phyloP scores from a whole-genome alignment of 2,888 invertebrate species.

The Rutpela maculata region DNA sequence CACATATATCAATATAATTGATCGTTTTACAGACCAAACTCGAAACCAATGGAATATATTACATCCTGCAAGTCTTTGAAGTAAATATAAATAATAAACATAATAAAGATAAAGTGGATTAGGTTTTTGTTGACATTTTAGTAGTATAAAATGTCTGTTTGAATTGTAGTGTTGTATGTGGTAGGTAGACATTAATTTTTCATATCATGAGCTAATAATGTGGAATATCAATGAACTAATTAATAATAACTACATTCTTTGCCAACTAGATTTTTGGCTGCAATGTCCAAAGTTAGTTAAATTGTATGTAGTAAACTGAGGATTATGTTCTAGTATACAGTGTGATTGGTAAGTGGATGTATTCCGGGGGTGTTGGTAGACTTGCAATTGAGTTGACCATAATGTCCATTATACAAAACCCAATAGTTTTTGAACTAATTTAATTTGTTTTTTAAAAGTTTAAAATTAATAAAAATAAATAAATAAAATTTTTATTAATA shows the following conservation, averaged over 20 bases:
- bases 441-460: no score
- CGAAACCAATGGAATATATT: constrained; percentile 50
- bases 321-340: no score
- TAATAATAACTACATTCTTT: neutral
- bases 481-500: no score
- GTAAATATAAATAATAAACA: constrained; percentile 56
- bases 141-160: constrained; percentile 51
- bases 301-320: no score
- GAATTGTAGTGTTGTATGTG: constrained; percentile 50
- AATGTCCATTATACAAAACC: no score
- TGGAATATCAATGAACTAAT: constrained; percentile 43
- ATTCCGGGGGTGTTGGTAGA: no score
- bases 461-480: no score
- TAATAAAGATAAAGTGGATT: constrained; percentile 62
- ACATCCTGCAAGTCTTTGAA: constrained; percentile 61
- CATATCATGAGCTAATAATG: constrained; percentile 36
- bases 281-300: no score
- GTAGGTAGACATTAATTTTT: constrained; percentile 47
- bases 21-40: constrained; percentile 45
- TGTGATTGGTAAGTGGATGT: no score
- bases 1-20: constrained; percentile 50
- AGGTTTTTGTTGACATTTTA: constrained; percentile 53
- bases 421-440: no score
- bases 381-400: no score
- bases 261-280: neutral